phyloP scores from a whole-genome alignment of 2,113 vertebrate species.

The Hippocampus abdominalis region DNA sequence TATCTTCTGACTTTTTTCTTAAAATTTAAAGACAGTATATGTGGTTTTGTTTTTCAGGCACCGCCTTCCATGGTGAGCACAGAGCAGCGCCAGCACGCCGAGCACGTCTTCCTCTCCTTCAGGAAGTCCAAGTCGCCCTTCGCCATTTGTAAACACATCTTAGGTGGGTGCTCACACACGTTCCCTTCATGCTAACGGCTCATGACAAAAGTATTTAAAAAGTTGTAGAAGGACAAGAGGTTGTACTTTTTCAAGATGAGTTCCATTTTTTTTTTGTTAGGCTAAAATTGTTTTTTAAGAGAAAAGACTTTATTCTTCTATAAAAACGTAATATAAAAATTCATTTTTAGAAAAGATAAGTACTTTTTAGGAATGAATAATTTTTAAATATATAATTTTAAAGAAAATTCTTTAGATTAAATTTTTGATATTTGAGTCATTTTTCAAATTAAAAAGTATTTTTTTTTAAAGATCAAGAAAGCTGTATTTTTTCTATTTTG shows the following conservation, averaged over 20 bases:
- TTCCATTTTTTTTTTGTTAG: too few relatives aligned
- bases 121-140: conserved; percentile 98
- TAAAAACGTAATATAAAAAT: too few relatives aligned
- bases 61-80: conserved; percentile 98
- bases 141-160: conserved; percentile 96
- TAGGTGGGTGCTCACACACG: conserved; percentile 74
- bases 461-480: too few relatives aligned
- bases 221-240: background rate
- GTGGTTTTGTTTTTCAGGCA: conserved; percentile 72
- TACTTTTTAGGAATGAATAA: too few relatives aligned
- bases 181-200: background rate
- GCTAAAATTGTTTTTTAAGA: too few relatives aligned
- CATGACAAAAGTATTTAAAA: background rate
- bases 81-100: conserved; percentile 95
- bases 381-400: too few relatives aligned
- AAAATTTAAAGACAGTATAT: background rate
- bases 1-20: background rate
- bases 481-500: too few relatives aligned
- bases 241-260: background rate
- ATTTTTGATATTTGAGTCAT: too few relatives aligned
- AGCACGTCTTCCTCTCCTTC: conserved; percentile 98
- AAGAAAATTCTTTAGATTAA: too few relatives aligned
- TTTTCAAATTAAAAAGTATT: too few relatives aligned
- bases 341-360: too few relatives aligned
- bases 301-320: too few relatives aligned